Conservation (phyloP, 2,888 invertebrate genomes). For the Heteromyza rotundicornis region DNA sequence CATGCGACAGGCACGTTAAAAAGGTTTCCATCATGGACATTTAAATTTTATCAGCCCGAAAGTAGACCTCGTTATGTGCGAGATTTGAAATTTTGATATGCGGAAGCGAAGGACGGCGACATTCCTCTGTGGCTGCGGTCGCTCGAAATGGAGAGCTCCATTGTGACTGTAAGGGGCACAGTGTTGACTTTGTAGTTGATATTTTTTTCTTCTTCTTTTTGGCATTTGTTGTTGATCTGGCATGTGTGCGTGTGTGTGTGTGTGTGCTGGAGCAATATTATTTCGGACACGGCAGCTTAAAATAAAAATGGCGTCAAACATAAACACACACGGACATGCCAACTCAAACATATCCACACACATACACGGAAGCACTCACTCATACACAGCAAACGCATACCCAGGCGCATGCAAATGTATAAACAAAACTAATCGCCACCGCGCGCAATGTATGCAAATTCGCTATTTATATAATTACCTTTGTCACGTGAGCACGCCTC, state of each 20-base stretch:
- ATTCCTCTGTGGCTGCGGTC: no score
- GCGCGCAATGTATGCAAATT: no score
- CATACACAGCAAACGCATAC: constrained; percentile 20
- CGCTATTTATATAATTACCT: no score
- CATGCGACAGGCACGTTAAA: constrained; percentile 19
- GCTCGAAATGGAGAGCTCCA: no score
- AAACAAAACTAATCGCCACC: no score
- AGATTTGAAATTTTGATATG: neutral
- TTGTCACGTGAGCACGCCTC: no score
- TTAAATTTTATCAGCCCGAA: neutral
- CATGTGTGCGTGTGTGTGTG: neutral
- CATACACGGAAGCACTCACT: constrained; percentile 19
- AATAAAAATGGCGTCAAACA: constrained; percentile 6
- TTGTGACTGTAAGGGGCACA: no score
- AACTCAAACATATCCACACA: constrained; percentile 17
- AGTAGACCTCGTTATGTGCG: constrained; percentile 2
- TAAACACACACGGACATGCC: neutral
- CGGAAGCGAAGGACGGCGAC: neutral
- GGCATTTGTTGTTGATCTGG: no score
- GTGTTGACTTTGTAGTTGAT: no score
- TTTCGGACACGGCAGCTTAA: constrained; percentile 7
- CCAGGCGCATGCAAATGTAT: constrained; percentile 3
- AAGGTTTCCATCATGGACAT: constrained; percentile 3
- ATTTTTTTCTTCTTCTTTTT: no score
- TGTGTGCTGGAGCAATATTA: neutral